phyloP scores from a whole-genome alignment of 2,797 vertebrate genomes.

The Argyrosomus regius region DNA sequence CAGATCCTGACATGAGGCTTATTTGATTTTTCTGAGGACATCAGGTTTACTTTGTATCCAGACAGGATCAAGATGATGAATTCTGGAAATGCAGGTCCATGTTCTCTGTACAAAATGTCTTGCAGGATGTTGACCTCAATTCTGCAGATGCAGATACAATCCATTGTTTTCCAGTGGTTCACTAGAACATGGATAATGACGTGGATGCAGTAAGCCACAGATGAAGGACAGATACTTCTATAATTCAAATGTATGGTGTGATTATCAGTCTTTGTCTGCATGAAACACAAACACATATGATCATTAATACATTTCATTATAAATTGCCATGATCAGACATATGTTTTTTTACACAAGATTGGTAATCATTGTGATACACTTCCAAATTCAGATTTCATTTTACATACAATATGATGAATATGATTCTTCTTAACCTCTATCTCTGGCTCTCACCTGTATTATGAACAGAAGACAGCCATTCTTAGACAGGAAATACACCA shows the following conservation, averaged over 20 bases:
- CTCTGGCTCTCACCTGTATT: slow-evolving; percentile 46
- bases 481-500: slow-evolving; percentile 5
- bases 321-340: neutral
- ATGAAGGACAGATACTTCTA: slow-evolving; percentile 1
- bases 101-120: neutral
- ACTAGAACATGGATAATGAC: neutral
- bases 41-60: neutral
- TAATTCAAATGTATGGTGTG: slow-evolving; percentile 15
- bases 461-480: neutral
- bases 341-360: neutral
- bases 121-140: neutral
- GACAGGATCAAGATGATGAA: neutral
- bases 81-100: neutral
- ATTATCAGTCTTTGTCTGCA: slow-evolving; percentile 35
- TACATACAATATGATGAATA: neutral
- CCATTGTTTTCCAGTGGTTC: slow-evolving; percentile 4
- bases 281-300: slow-evolving; percentile 18
- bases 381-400: neutral
- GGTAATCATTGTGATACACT: neutral
- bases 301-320: neutral
- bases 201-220: neutral
- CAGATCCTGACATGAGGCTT: neutral
- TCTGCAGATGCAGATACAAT: slow-evolving; percentile 6
- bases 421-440: neutral
- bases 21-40: neutral